Evolutionary conservation across 23 tunicate species (phyloP), one percentile per base, ranked within the genome.

Genomic region (Halocynthia roretzi): DNA sequence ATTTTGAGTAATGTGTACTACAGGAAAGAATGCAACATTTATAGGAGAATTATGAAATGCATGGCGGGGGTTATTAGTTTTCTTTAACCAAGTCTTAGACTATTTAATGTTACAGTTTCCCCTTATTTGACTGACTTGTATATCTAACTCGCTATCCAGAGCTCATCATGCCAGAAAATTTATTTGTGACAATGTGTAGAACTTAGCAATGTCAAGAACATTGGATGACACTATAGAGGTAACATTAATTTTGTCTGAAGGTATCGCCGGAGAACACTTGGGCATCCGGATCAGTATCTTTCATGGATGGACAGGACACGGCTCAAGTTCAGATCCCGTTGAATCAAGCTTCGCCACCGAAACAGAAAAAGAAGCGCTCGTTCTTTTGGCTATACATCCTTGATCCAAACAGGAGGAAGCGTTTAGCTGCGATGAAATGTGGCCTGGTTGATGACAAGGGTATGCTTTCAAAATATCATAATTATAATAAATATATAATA

Each of bases 251-350:
- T 31, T 31, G 44, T 31, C 44, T 54, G 8, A 62, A 74, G 78
- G 78, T 54, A 52, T 19, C 78, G 23, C 31, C 10, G 20, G 14
- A 18, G 8, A 74, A 56, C 50, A 82, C 80, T 6, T 92, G 92
- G 92, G 98, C 98, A 12, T 76, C 94, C 1, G 94, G 94, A 22
- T 69, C 98, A 15, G 83, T 94, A 0, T 40, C 87, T 8, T 94
- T 94, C 71, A 68, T 72, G 22, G 99, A 96, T 71, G 99, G 99
- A 48, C 90, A 67, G 21, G 80, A 80, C 61, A 81, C 57, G 7
- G 86, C 96, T 8, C 87, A 96, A 71, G 91, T 96, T 20, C 86
- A 82, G 51, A 87, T 96, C 50, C 99, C 99, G 5, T 71, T 96
- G 64, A 84, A 77, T 50, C 87, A 96, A 71, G 91, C 85, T 7